These are phyloP conservation scores for Pterois miles DNA, from an alignment of 2,797 vertebrate species.

Conservation along the genomic window DNA sequence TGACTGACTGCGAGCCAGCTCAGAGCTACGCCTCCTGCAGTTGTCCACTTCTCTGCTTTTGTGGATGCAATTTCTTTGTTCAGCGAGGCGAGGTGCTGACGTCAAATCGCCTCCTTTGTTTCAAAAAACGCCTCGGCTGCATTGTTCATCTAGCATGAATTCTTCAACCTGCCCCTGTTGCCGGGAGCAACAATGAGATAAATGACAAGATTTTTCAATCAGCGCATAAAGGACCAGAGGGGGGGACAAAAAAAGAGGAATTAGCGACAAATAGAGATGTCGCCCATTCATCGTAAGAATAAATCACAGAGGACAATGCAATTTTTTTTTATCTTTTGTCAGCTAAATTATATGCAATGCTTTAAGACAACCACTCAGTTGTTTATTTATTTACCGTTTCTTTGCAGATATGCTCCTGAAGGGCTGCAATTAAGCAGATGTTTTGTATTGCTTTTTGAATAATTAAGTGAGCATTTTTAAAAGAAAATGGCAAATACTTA, in stretches of 20 bases:
- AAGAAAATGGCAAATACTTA: not conserved
- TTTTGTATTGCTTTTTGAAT: not conserved
- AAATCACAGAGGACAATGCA: not conserved
- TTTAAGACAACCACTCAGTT: not conserved
- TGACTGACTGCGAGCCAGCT: conserved; percentile 22
- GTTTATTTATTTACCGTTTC: not conserved
- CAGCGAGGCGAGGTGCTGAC: conserved; percentile 65
- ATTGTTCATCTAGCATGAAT: conserved; percentile 60
- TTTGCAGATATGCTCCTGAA: not conserved
- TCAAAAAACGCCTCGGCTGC: conserved; percentile 61
- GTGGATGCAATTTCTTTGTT: conserved; percentile 75
- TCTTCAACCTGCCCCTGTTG: conserved; percentile 70
- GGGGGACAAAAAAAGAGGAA: conserved; percentile 18
- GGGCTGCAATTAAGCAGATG: not conserved
- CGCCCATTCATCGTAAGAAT: conserved; percentile 29
- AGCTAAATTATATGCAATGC: conserved; percentile 1
- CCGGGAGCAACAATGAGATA: conserved; percentile 76
- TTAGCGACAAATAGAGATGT: conserved; percentile 35
- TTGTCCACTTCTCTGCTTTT: conserved; percentile 61
- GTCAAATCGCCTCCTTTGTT: conserved; percentile 76
- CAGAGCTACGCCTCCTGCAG: conserved; percentile 37
- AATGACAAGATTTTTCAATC: conserved; percentile 64
- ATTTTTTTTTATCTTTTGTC: not conserved
- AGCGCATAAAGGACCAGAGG: conserved; percentile 38
- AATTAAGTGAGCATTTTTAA: not conserved